Conservation (phyloP, 2,113 vertebrate genomes). For the Apodemus sylvaticus region DNA sequence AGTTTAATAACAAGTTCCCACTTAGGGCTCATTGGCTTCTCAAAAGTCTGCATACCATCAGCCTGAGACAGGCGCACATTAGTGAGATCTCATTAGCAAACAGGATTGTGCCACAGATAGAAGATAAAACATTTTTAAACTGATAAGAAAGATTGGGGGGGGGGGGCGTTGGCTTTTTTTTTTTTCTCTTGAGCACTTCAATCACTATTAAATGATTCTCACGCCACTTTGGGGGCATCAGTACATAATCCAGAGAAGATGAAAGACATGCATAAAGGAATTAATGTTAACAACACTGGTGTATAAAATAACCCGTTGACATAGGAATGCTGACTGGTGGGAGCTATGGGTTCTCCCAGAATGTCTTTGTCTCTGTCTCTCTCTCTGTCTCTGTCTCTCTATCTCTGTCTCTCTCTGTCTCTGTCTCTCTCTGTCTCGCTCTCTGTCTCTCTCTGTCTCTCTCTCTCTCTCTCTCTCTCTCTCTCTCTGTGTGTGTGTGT, state of each 20-base stretch:
- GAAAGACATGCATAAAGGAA: slow-evolving; percentile 81
- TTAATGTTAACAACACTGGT: slow-evolving; percentile 81
- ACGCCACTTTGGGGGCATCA: slow-evolving; percentile 77
- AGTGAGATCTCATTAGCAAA: slow-evolving; percentile 85
- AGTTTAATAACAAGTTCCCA: slow-evolving; percentile 76
- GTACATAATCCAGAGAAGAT: slow-evolving; percentile 82
- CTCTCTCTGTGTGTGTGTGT: no score
- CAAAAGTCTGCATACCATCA: slow-evolving; percentile 70
- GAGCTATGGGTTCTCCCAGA: slow-evolving; percentile 60
- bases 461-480: neutral
- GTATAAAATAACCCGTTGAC: slow-evolving; percentile 59
- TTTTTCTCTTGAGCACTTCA: slow-evolving; percentile 74
- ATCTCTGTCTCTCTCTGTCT: neutral
- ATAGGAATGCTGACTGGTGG: slow-evolving; percentile 68
- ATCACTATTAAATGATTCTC: slow-evolving; percentile 83
- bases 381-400: neutral
- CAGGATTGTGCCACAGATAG: slow-evolving; percentile 78
- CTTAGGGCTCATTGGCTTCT: slow-evolving; percentile 77
- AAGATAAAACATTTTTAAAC: slow-evolving; percentile 84
- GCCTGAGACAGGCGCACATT: slow-evolving; percentile 68
- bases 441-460: no score
- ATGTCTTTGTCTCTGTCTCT: neutral
- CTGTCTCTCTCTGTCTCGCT: no score
- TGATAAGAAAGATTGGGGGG: slow-evolving; percentile 61
- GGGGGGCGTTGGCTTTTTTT: neutral